Evolutionary conservation across 2,888 invertebrate species (phyloP).

Genomic region (Yponomeuta plumbellus): DNA sequence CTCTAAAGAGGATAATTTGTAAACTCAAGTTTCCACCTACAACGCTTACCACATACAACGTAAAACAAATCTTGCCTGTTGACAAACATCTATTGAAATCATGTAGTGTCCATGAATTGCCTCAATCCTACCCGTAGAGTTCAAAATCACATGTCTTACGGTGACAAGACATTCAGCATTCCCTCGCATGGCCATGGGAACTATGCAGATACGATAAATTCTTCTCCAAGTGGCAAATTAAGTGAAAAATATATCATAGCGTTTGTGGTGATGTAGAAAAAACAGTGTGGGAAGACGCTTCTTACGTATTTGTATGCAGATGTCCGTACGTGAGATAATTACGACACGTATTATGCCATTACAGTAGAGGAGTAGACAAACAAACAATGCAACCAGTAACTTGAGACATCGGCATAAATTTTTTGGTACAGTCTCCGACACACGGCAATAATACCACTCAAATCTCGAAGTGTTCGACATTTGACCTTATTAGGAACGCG

Average conservation of each 20-base stretch:
- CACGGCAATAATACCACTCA: background rate
- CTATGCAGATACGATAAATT: slow-evolving; percentile 4
- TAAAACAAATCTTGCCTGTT: too few species aligned
- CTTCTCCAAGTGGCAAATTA: slow-evolving; percentile 4
- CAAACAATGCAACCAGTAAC: slow-evolving; percentile 3
- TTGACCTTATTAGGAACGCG: too few species aligned
- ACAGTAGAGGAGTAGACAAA: slow-evolving; percentile 1
- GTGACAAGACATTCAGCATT: background rate
- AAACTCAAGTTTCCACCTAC: too few species aligned
- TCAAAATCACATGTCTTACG: background rate
- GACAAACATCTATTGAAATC: too few species aligned
- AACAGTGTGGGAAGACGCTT: slow-evolving; percentile 13
- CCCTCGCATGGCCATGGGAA: background rate
- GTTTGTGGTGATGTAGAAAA: slow-evolving; percentile 6
- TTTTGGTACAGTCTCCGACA: background rate
- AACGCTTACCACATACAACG: too few species aligned
- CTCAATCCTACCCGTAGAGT: background rate
- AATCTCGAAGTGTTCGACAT: too few species aligned
- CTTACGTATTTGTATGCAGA: slow-evolving; percentile 15
- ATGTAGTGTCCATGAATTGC: background rate
- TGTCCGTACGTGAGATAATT: slow-evolving; percentile 16
- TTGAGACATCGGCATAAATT: slow-evolving; percentile 1
- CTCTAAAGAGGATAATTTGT: too few species aligned
- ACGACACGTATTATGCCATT: slow-evolving; percentile 14
- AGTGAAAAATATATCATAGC: slow-evolving; percentile 2